Evolutionary conservation across 2,888 invertebrate species (phyloP), one percentile per base, ranked within the genome.

Genomic region (Hypolimnas misippus): DNA sequence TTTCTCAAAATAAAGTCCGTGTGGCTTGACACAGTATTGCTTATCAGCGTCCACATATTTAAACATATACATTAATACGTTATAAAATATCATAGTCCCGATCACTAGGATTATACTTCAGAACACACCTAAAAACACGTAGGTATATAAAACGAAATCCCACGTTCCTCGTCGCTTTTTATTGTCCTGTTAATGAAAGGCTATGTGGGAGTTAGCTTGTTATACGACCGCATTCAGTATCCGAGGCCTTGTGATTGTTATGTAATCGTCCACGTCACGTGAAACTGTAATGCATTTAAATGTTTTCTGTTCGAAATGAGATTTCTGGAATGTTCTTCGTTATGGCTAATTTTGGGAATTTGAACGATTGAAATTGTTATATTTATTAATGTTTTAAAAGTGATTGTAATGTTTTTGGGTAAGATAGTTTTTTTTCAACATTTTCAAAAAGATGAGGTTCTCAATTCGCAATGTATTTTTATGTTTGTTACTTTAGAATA

Each of bases 131-230:
- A 6, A 31, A 42, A 0, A 16, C 16, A 16, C 1, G 38, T 38
- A 7, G 3, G 3, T 21, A 21, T 5, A 46, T 46, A 12, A 46
- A 44, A 19, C 5, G 12, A 46, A 42, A 16, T 2, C 42, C 17
- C 8, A 42, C 42, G 8, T 0, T 21, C 46, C 12, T 46, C n/a
- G n/a, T 21, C 8, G 1, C 0, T 46, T 46, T 46, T 46, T 46
- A 46, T 46, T n/a, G 5, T 7, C 21, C 5, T n/a, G 46, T 21
- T 46, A 46, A 46, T 46, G 46, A 46, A 46, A 46, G 21, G n/a
- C 19, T 19, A 46, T 21, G 46, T 6, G 5, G n/a, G 21, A 4
- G 46, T 46, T 19, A 46, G 21, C 21, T 8, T 46, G 46, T n/a
- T 46, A 46, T 21, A 19, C 14, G 14, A 17, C 3, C 16, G 17